Evolutionary conservation across 2,888 invertebrate species (phyloP).

Genomic region (Zelleria hepariella): DNA sequence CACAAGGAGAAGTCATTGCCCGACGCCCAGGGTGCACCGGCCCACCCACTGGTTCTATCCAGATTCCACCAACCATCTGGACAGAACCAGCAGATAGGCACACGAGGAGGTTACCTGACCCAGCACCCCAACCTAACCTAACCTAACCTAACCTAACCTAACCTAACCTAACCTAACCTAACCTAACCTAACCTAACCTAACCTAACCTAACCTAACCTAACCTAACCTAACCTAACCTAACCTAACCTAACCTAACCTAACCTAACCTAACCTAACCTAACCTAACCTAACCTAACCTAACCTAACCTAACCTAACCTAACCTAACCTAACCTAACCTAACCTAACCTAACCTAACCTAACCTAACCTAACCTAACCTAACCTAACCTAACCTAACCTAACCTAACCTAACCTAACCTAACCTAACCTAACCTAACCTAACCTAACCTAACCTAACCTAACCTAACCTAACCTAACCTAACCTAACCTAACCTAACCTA

Average conservation of each 20-base stretch:
- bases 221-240: conserved; percentile 12
- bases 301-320: conserved; percentile 14
- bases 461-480: conserved; percentile 22
- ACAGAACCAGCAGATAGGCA: no score
- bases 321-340: conserved; percentile 13
- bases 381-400: conserved; percentile 12
- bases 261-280: conserved; percentile 13
- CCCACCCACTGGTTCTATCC: no score
- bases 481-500: conserved; percentile 23
- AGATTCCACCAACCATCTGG: no score
- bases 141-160: no score
- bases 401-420: conserved; percentile 13
- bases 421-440: conserved; percentile 13
- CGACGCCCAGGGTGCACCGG: no score
- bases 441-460: conserved; percentile 16
- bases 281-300: conserved; percentile 13
- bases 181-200: no score
- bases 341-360: conserved; percentile 13
- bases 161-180: no score
- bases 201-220: no score
- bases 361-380: conserved; percentile 13
- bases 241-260: conserved; percentile 12
- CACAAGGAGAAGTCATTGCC: no score
- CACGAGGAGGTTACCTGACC: no score
- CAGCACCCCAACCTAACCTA: no score